A percentile compares a stretch with the other conserved stretches of the same genome.
Conservation (phyloP, 2,888 invertebrate genomes). For the Seira musarum region DNA sequence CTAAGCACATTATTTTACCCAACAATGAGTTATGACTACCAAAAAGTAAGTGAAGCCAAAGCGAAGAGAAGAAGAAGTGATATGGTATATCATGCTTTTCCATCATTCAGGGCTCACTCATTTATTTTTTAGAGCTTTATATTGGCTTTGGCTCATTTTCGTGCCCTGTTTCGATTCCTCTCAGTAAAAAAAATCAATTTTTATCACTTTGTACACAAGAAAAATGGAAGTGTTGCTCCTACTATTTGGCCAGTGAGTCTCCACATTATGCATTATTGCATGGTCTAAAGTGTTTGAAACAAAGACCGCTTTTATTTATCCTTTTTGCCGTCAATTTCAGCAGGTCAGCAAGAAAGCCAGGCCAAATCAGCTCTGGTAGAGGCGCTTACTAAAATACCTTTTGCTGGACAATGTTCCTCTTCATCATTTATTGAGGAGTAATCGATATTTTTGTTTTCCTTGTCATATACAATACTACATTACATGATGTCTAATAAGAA, state of each 20-base stretch:
- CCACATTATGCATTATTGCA: no score
- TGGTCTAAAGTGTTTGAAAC: neutral
- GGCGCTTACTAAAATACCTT: no score
- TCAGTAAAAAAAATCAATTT: neutral
- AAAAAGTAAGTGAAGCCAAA: slow-evolving; percentile 2
- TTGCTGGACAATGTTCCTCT: no score
- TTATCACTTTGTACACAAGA: neutral
- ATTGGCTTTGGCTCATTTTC: neutral
- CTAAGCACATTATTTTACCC: no score
- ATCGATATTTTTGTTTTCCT: no score
- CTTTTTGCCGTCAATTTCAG: neutral
- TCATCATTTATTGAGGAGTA: no score
- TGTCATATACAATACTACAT: no score
- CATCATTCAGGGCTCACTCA: slow-evolving; percentile 10
- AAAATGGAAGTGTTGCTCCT: slow-evolving; percentile 3
- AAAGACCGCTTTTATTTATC: slow-evolving; percentile 8
- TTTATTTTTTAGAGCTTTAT: neutral
- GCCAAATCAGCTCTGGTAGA: no score
- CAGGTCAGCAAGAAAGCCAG: neutral
- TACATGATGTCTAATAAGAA: no score
- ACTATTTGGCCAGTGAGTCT: neutral
- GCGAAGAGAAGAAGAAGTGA: neutral
- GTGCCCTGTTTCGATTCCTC: neutral
- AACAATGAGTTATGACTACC: no score
- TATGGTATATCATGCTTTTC: slow-evolving; percentile 5